Conservation (phyloP, 2,113 vertebrate genomes). For the Xiphorhynchus elegans region DNA sequence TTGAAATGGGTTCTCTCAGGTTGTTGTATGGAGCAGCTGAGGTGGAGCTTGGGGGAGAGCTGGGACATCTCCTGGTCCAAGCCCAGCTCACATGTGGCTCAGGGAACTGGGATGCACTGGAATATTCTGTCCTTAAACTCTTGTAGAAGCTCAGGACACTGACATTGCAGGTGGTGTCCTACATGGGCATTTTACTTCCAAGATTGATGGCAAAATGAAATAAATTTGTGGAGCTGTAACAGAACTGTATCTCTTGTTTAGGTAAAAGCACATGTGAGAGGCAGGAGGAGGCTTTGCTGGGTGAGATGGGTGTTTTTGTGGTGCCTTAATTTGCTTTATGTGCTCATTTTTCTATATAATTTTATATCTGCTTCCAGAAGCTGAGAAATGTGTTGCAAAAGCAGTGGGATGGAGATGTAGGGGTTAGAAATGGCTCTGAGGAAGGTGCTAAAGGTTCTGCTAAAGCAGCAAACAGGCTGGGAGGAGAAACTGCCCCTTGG, state of each 20-base stretch:
- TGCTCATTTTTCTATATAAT: neutral
- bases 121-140: neutral
- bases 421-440: neutral
- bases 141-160: neutral
- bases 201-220: neutral
- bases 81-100: neutral
- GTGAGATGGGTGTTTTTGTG: neutral
- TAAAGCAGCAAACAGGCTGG: neutral
- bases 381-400: neutral
- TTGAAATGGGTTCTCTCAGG: neutral
- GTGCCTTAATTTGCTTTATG: neutral
- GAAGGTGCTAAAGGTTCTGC: neutral
- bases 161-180: neutral
- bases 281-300: neutral
- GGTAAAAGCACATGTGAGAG: neutral
- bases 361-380: neutral
- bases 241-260: neutral
- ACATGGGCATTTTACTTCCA: neutral
- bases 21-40: neutral
- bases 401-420: neutral
- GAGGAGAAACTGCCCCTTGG: neutral
- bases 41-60: neutral
- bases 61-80: neutral
- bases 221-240: neutral
- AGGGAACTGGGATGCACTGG: neutral